Evolutionary conservation across 2,888 invertebrate genomes (phyloP).

Genomic region (Catonia carolina): DNA sequence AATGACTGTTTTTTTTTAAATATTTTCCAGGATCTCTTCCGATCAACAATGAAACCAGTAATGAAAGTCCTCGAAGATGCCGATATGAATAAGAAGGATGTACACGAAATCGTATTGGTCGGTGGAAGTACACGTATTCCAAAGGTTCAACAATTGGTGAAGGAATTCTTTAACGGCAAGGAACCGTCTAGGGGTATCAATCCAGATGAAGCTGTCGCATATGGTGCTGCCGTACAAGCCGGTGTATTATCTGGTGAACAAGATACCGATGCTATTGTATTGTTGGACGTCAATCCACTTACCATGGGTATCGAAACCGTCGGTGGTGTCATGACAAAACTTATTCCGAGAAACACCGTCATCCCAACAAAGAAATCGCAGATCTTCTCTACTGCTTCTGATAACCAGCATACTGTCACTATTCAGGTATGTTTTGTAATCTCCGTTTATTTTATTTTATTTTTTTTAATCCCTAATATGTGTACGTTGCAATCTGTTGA

Average conservation of each 20-base stretch:
- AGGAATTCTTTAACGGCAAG: slow-evolving; percentile 95
- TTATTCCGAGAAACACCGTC: slow-evolving; percentile 95
- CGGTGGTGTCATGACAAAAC: slow-evolving; percentile 98
- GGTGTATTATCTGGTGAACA: slow-evolving; percentile 97
- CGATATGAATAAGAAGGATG: slow-evolving; percentile 97
- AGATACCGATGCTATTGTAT: slow-evolving; percentile 91
- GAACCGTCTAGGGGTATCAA: slow-evolving; percentile 97
- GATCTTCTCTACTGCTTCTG: slow-evolving; percentile 98
- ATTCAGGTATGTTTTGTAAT: slow-evolving; percentile 58
- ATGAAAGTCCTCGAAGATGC: slow-evolving; percentile 96
- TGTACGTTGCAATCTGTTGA: too few species aligned
- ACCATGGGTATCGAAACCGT: slow-evolving; percentile 99
- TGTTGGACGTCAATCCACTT: slow-evolving; percentile 96
- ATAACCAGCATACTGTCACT: slow-evolving; percentile 98
- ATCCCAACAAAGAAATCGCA: slow-evolving; percentile 99
- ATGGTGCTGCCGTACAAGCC: slow-evolving; percentile 97
- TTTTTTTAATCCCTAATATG: too few species aligned
- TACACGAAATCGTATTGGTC: slow-evolving; percentile 97
- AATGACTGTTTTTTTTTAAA: too few species aligned
- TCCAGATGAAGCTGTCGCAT: slow-evolving; percentile 98
- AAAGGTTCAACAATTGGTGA: slow-evolving; percentile 88
- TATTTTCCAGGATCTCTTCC: slow-evolving; percentile 67
- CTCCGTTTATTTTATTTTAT: background rate
- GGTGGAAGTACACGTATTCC: slow-evolving; percentile 99
- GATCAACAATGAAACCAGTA: slow-evolving; percentile 90